A percentile compares a stretch with the other conserved stretches of the same genome.
phyloP scores from a whole-genome alignment of 2,888 invertebrate species.

The Helobdella robusta region DNA sequence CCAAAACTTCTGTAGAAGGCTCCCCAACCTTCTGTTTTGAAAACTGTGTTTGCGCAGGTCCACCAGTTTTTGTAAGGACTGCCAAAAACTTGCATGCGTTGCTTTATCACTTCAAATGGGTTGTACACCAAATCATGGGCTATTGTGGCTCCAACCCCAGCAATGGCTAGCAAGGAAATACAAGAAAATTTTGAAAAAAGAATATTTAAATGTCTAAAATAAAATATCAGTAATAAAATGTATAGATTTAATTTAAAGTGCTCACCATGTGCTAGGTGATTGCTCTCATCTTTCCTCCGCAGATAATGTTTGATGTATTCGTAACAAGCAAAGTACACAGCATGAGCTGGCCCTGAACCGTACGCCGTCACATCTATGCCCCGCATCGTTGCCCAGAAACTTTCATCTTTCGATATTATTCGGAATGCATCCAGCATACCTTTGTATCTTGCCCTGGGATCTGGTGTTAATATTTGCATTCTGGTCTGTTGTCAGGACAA shows the following conservation, averaged over 20 bases:
- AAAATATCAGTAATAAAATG: background rate
- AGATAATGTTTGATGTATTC: slow-evolving; percentile 68
- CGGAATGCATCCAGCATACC: slow-evolving; percentile 74
- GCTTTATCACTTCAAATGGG: slow-evolving; percentile 95
- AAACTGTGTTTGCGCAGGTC: slow-evolving; percentile 64
- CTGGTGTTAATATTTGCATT: slow-evolving; percentile 83
- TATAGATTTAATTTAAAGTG: background rate
- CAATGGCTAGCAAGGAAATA: slow-evolving; percentile 56
- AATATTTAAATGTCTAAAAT: background rate
- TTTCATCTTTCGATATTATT: slow-evolving; percentile 83
- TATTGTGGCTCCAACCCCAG: slow-evolving; percentile 82
- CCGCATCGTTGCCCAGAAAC: slow-evolving; percentile 77
- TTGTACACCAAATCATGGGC: slow-evolving; percentile 96
- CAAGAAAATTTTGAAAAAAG: background rate
- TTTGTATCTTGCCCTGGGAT: slow-evolving; percentile 61
- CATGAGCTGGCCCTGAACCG: slow-evolving; percentile 96
- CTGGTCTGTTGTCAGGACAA: slow-evolving; percentile 86
- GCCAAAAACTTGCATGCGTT: slow-evolving; percentile 93
- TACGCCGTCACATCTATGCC: slow-evolving; percentile 78
- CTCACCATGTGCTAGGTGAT: slow-evolving; percentile 33
- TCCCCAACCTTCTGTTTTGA: slow-evolving; percentile 55
- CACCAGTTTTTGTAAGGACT: slow-evolving; percentile 82
- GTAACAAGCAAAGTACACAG: slow-evolving; percentile 93
- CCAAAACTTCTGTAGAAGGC: slow-evolving; percentile 74
- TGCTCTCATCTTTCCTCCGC: slow-evolving; percentile 21